These are phyloP conservation scores for Naso thynnoides DNA, from an alignment of 2,797 vertebrate genomes.

Conservation along the genomic window DNA sequence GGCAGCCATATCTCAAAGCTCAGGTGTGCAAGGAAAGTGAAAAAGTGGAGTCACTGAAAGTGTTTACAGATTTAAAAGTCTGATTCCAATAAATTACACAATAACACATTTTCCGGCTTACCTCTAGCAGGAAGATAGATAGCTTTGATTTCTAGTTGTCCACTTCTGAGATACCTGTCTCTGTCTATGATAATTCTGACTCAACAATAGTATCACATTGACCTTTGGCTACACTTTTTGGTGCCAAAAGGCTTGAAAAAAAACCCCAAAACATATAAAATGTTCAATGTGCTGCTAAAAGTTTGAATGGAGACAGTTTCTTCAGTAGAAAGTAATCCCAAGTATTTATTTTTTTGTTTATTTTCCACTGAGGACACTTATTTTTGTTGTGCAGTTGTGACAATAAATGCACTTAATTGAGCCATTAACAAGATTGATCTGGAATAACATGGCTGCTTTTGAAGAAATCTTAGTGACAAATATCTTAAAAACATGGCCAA, in stretches of 20 bases:
- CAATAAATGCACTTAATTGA: too few relatives aligned
- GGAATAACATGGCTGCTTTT: background rate
- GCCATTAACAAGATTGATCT: background rate
- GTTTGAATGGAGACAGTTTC: background rate
- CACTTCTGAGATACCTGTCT: background rate
- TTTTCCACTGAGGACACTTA: too few relatives aligned
- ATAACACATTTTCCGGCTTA: too few relatives aligned
- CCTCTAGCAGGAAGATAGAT: background rate
- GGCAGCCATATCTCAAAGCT: slow-evolving; percentile 48
- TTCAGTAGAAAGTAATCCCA: background rate
- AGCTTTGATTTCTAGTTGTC: background rate
- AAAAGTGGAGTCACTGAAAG: background rate
- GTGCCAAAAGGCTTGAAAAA: background rate
- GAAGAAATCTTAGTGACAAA: background rate
- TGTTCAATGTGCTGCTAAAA: background rate
- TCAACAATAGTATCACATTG: background rate
- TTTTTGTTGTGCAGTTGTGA: too few relatives aligned
- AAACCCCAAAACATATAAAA: background rate
- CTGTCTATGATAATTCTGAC: background rate
- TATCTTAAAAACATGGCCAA: background rate
- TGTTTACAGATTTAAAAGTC: background rate
- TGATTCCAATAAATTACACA: background rate
- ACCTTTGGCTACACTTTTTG: background rate
- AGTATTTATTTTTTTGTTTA: too few relatives aligned
- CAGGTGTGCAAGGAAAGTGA: slow-evolving; percentile 25